A percentile compares a stretch with the other conserved stretches of the same genome.
Conservation (phyloP, 2,113 vertebrate species). For the Thalassoma bifasciatum region DNA sequence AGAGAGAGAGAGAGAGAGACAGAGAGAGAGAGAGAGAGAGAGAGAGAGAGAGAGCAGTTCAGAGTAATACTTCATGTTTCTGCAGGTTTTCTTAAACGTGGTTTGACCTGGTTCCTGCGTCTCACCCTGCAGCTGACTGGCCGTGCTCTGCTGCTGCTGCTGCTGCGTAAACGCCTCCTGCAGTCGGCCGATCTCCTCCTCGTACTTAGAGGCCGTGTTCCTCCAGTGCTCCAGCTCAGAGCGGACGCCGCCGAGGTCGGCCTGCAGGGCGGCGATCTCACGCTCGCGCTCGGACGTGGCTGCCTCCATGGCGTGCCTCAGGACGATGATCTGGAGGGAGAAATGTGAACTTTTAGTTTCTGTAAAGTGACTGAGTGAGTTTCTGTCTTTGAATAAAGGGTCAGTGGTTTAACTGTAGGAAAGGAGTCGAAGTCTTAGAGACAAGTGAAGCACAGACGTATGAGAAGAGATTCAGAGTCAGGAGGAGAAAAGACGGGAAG, state of each 20-base stretch:
- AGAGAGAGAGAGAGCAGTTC: too few relatives aligned
- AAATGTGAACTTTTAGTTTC: background rate
- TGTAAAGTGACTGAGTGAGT: too few relatives aligned
- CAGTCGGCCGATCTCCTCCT: constrained; percentile 88
- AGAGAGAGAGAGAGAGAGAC: too few relatives aligned
- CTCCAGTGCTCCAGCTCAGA: constrained; percentile 91
- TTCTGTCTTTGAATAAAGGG: background rate
- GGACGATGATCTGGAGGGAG: constrained; percentile 83
- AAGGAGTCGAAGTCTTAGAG: too few relatives aligned
- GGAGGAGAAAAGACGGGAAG: too few relatives aligned
- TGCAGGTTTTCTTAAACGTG: background rate
- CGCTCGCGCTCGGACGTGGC: constrained; percentile 88
- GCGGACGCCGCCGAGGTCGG: constrained; percentile 86
- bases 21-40: too few relatives aligned
- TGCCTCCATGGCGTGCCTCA: constrained; percentile 89
- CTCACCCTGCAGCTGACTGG: constrained; percentile 87
- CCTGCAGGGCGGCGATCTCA: constrained; percentile 89
- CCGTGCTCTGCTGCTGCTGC: constrained; percentile 85
- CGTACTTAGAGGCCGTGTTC: constrained; percentile 88
- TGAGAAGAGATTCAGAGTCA: too few relatives aligned
- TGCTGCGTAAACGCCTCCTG: constrained; percentile 88
- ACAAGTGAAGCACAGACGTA: too few relatives aligned
- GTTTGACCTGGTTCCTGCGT: background rate
- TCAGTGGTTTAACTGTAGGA: too few relatives aligned
- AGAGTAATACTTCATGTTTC: too few relatives aligned